Evolutionary conservation across 2,113 vertebrate genomes (phyloP).

Genomic region (Tychaedon coryphoeus): DNA sequence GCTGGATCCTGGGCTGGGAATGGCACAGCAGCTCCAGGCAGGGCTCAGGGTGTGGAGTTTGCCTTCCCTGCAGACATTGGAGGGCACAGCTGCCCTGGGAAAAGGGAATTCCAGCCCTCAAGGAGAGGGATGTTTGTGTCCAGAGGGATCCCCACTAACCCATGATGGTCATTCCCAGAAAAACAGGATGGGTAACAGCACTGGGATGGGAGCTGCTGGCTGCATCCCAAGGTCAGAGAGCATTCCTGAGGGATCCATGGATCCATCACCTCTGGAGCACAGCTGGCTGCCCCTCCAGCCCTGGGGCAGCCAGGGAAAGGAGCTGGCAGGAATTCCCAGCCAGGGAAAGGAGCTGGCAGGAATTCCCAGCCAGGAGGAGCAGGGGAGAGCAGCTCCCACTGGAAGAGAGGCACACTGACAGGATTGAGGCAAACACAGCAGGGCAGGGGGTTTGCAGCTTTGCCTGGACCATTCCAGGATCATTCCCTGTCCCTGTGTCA

Average conservation of each 20-base stretch:
- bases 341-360: background rate
- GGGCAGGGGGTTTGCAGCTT: background rate
- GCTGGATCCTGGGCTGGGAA: background rate
- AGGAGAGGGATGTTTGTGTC: background rate
- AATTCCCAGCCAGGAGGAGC: background rate
- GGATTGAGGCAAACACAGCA: background rate
- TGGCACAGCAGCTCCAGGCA: background rate
- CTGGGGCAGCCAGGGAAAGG: rapidly evolving
- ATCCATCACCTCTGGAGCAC: background rate
- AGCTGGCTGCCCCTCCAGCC: background rate
- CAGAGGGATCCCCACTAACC: background rate
- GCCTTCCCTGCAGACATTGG: background rate
- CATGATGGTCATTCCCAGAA: background rate
- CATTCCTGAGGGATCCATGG: background rate
- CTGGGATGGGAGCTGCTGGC: background rate
- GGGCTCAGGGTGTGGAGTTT: rapidly evolving
- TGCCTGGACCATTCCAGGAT: background rate
- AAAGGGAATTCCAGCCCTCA: background rate
- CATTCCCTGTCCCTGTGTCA: background rate
- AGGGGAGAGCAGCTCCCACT: background rate
- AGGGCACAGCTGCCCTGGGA: background rate
- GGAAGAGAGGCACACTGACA: rapidly evolving
- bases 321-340: background rate
- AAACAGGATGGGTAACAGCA: rapidly evolving
- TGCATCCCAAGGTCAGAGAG: rapidly evolving